Evolutionary conservation across 2,797 vertebrate genomes (phyloP).

Genomic region (Coregonus suidteri): DNA sequence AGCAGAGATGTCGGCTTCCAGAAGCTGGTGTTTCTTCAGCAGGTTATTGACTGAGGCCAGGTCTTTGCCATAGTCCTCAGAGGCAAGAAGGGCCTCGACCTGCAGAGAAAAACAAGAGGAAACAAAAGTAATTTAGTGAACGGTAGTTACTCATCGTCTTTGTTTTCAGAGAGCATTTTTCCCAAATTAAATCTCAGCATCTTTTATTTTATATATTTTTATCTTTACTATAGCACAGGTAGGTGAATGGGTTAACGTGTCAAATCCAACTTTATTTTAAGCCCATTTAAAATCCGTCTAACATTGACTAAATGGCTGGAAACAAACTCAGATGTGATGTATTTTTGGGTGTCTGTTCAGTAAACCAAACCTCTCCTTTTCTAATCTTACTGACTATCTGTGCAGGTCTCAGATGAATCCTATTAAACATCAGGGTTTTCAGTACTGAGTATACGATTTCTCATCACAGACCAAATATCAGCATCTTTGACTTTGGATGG

Average conservation of each 20-base stretch:
- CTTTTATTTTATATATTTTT: too few relatives aligned
- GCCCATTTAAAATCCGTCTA: too few relatives aligned
- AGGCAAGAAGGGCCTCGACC: slow-evolving; percentile 97
- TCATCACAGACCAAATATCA: background rate
- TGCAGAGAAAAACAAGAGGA: slow-evolving; percentile 48
- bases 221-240: too few relatives aligned
- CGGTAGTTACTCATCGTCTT: too few relatives aligned
- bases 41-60: slow-evolving; percentile 98
- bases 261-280: too few relatives aligned
- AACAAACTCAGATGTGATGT: background rate
- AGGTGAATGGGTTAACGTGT: too few relatives aligned
- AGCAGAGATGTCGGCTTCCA: slow-evolving; percentile 97
- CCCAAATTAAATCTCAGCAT: too few relatives aligned
- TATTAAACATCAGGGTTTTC: background rate
- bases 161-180: background rate
- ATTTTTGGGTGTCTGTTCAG: background rate
- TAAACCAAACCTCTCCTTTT: background rate
- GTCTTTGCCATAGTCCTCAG: slow-evolving; percentile 98
- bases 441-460: background rate
- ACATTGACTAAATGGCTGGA: too few relatives aligned
- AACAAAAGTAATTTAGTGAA: background rate
- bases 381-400: background rate
- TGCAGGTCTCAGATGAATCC: background rate
- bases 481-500: background rate
- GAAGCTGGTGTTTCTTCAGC: slow-evolving; percentile 95